Evolutionary conservation across 2,888 invertebrate species (phyloP).

Genomic region (Philonicus albiceps): DNA sequence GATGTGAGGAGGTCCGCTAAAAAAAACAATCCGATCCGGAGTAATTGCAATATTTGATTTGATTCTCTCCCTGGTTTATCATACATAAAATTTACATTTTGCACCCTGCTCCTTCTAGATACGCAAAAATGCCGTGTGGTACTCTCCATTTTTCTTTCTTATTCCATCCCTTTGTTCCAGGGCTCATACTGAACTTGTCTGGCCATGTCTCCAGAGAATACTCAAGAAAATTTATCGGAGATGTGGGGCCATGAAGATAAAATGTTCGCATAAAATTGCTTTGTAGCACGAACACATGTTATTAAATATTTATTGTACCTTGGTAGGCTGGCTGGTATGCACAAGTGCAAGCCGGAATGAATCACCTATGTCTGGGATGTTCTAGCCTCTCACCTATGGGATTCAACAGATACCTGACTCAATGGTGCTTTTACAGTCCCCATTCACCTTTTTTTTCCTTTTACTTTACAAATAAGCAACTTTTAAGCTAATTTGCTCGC

Average conservation of each 20-base stretch:
- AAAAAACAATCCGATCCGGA: conserved; percentile 36
- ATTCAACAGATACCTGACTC: not conserved
- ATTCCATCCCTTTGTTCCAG: not conserved
- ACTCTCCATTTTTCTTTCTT: not conserved
- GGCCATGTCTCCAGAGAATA: not conserved
- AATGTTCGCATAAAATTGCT: conserved; percentile 52
- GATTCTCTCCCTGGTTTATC: conserved; percentile 39
- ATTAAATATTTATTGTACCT: conserved; percentile 52
- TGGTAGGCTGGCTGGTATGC: conserved; percentile 47
- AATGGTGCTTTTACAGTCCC: not conserved
- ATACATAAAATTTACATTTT: conserved; percentile 43
- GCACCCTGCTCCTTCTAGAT: not conserved
- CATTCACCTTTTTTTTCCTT: not conserved
- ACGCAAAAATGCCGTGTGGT: conserved; percentile 5
- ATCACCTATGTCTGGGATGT: conserved; percentile 41
- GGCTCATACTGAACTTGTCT: not conserved
- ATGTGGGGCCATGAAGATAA: conserved; percentile 39
- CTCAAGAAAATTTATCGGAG: conserved; percentile 11
- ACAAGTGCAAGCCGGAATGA: conserved; percentile 28
- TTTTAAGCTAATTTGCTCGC: conserved; percentile 36
- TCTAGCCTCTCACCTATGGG: conserved; percentile 25
- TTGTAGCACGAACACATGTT: conserved; percentile 52
- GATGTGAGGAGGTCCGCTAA: not conserved
- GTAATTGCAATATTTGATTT: conserved; percentile 46
- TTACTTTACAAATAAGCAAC: not conserved